Evolutionary conservation across 2,797 vertebrate species (phyloP).

Genomic region (Synanceia verrucosa): DNA sequence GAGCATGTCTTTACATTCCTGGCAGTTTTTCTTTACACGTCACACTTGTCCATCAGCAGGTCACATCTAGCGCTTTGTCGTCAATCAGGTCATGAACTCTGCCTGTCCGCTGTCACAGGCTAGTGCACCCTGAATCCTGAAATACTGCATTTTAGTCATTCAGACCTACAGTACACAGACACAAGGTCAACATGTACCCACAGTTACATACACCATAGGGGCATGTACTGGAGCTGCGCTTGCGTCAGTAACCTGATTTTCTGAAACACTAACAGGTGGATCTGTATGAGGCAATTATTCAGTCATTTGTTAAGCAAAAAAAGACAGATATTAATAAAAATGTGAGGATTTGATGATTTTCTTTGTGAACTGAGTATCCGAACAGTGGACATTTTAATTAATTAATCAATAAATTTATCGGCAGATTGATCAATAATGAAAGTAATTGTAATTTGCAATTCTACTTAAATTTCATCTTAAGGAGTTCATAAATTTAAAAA

Average conservation of each 20-base stretch:
- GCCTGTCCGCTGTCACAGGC: background rate
- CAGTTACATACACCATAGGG: background rate
- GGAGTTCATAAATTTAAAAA: background rate
- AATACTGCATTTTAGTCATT: conserved; percentile 56
- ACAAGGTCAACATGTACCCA: background rate
- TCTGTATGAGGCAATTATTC: background rate
- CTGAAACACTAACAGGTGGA: no score
- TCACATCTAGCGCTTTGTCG: conserved; percentile 40
- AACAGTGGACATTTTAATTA: background rate
- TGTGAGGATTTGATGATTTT: background rate
- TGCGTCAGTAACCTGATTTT: fast-evolving
- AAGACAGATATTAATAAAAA: background rate
- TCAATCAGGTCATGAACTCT: conserved; percentile 26
- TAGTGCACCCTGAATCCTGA: conserved; percentile 40
- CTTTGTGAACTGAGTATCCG: background rate
- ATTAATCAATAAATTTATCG: background rate
- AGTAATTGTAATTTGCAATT: background rate
- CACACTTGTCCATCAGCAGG: conserved; percentile 4
- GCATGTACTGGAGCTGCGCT: background rate
- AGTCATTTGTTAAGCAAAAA: background rate
- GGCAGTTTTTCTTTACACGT: conserved; percentile 21
- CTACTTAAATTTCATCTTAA: background rate
- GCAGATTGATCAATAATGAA: background rate
- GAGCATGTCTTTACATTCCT: conserved; percentile 39
- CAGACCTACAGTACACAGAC: background rate